Evolutionary conservation across 2,888 invertebrate species (phyloP).

Genomic region (Anodontia alba): DNA sequence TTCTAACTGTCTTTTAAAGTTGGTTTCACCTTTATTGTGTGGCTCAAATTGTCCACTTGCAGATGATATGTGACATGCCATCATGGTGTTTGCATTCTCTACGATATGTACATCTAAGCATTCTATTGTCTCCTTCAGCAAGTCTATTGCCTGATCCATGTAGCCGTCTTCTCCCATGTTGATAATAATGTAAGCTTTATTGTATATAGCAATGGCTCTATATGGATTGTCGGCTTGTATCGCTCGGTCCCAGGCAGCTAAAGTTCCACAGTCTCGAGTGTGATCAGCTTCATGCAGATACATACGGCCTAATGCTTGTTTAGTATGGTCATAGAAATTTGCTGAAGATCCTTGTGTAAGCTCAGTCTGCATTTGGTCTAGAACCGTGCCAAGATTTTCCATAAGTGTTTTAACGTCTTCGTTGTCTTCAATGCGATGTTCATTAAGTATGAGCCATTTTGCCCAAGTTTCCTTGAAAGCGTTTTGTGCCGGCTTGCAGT

Average conservation of each 20-base stretch:
- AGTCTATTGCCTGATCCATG: background rate
- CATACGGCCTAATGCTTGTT: slow-evolving; percentile 4
- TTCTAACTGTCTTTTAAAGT: background rate
- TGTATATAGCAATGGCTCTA: slow-evolving; percentile 1
- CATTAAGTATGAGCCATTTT: background rate
- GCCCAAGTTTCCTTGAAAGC: slow-evolving; percentile 12
- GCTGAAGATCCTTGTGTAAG: background rate
- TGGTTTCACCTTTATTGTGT: background rate
- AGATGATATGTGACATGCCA: slow-evolving; percentile 6
- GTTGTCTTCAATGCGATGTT: background rate
- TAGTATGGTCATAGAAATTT: slow-evolving; percentile 6
- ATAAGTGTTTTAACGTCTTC: background rate
- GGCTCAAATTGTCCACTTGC: slow-evolving; percentile 6
- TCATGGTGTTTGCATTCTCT: slow-evolving; percentile 11
- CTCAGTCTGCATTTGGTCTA: background rate
- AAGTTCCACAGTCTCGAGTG: background rate
- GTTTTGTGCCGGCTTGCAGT: slow-evolving; percentile 5
- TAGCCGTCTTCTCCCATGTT: slow-evolving; percentile 2
- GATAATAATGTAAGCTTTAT: background rate
- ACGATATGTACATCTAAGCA: background rate
- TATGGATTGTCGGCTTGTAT: background rate
- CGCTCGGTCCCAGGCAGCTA: background rate
- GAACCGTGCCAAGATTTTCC: background rate
- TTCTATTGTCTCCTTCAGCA: background rate
- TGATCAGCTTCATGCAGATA: slow-evolving; percentile 1